These are phyloP conservation scores for Camptogramma bilineatum DNA, from an alignment of 2,888 invertebrate species.

Conservation along the genomic window DNA sequence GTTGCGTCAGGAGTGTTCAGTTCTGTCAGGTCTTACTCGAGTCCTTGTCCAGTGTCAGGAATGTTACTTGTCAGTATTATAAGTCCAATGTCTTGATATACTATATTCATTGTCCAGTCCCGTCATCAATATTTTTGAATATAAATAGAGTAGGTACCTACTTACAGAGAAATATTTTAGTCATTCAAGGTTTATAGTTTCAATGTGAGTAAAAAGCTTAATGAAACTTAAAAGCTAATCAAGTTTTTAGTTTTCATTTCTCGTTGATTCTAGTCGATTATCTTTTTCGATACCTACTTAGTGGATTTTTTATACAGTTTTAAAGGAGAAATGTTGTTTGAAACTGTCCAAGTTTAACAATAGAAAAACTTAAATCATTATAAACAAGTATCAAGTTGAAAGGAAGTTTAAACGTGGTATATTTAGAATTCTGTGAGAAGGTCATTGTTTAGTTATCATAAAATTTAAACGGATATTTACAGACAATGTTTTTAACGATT, in stretches of 20 bases:
- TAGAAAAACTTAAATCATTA: no score
- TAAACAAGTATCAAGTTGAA: no score
- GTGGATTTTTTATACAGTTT: not conserved
- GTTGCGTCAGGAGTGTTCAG: constrained; percentile 1
- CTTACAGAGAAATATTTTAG: no score
- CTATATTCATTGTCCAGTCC: not conserved
- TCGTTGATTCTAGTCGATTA: not conserved
- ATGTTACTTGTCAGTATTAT: not conserved
- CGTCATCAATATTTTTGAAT: no score
- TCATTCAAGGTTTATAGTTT: not conserved
- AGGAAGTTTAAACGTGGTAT: no score
- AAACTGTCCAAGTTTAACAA: no score
- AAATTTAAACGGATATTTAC: no score
- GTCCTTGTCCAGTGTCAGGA: not conserved
- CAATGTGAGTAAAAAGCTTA: not conserved
- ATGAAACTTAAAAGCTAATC: not conserved
- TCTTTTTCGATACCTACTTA: not conserved
- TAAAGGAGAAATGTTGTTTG: no score
- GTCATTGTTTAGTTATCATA: no score
- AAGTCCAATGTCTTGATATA: not conserved
- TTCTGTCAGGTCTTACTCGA: not conserved
- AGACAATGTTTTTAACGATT: no score
- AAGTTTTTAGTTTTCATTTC: no score
- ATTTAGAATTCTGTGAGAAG: no score
- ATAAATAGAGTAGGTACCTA: not conserved